phyloP scores from a whole-genome alignment of 2,797 vertebrate genomes.

The Mormyrops boulengeri region DNA sequence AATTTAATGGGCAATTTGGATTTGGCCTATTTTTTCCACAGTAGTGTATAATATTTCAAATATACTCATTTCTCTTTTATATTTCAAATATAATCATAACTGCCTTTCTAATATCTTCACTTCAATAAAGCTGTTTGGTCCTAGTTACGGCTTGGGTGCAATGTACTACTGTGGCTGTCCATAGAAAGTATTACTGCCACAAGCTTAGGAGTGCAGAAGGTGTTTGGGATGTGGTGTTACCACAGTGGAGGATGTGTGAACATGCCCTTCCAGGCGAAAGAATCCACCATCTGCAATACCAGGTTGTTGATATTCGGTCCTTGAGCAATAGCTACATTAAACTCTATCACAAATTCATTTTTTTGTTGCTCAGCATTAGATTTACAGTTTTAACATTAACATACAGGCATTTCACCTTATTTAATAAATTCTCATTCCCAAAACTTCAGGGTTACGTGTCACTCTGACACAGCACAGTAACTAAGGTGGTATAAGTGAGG shows the following conservation, averaged over 20 bases:
- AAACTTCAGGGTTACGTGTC: not conserved
- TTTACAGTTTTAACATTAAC: not conserved
- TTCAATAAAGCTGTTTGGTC: not conserved
- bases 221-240: constrained; percentile 42
- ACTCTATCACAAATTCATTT: not conserved
- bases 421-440: not conserved
- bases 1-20: not conserved
- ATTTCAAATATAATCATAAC: no score
- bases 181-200: not conserved
- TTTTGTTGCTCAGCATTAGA: not conserved
- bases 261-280: constrained; percentile 58
- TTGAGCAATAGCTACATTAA: not conserved
- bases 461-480: not conserved
- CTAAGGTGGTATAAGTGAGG: not conserved
- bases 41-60: not conserved
- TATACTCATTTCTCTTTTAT: no score
- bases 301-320: not conserved
- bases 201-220: not conserved
- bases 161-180: not conserved
- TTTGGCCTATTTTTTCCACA: no score
- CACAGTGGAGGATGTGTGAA: constrained; percentile 62
- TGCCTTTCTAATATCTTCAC: not conserved
- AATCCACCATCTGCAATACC: constrained; percentile 56
- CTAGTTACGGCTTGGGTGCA: not conserved
- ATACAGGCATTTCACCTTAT: not conserved